Evolutionary conservation across 92 coral and sea anemone genomes (phyloP).

Genomic region (Zoanthus sansibaricus): DNA sequence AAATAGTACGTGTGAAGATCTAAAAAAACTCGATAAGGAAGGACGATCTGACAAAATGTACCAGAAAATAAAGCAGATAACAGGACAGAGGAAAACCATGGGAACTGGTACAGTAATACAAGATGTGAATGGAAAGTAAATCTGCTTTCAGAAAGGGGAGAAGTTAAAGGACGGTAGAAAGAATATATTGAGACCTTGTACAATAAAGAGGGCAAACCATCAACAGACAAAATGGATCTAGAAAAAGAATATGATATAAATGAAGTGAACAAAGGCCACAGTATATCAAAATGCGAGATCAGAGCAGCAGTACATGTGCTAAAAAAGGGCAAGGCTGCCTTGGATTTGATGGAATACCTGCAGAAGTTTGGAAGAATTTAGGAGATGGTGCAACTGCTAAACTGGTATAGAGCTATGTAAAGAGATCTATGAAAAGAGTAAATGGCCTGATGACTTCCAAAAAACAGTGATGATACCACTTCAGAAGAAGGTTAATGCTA

Average conservation of each 20-base stretch:
- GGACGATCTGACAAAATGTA: neutral
- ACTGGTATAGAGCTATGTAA: neutral
- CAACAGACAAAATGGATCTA: neutral
- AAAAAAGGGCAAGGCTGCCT: neutral
- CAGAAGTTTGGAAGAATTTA: neutral
- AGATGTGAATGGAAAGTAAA: neutral
- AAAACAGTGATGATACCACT: neutral
- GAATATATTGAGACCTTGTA: neutral
- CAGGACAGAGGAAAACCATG: conserved; percentile 9
- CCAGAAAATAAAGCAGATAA: conserved; percentile 3
- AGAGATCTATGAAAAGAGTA: neutral
- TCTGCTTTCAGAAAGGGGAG: conserved; percentile 1
- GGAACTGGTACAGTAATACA: neutral
- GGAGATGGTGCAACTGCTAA: neutral
- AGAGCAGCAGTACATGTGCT: neutral
- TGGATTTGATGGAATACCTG: neutral
- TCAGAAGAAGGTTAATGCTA: neutral
- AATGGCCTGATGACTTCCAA: neutral
- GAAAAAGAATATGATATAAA: neutral
- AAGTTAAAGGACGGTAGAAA: neutral
- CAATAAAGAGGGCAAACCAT: neutral
- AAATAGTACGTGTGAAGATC: neutral
- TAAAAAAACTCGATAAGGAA: neutral
- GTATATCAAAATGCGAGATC: neutral
- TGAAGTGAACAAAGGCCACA: neutral